These are phyloP conservation scores for Sebastolobus alascanus DNA, from an alignment of 2,797 vertebrate species.

Conservation along the genomic window DNA sequence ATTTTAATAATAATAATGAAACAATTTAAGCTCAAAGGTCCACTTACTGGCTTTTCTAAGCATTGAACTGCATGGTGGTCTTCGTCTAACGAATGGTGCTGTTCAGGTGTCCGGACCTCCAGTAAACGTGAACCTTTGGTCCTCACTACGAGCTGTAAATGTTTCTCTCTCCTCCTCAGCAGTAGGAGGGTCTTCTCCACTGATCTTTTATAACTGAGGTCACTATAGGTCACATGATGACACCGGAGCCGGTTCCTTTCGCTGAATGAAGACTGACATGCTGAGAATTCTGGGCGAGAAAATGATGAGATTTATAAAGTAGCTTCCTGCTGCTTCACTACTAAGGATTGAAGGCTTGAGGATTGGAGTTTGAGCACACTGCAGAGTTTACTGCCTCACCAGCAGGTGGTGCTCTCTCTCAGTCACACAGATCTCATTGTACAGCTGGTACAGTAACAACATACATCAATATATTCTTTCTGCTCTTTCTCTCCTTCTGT, in stretches of 20 bases:
- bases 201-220: not conserved
- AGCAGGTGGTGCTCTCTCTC: conserved; percentile 1
- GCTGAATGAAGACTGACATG: not conserved
- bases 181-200: not conserved
- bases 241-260: not conserved
- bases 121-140: not conserved
- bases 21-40: too few species aligned
- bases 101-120: not conserved
- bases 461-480: too few species aligned
- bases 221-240: not conserved
- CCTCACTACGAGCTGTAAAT: too few species aligned
- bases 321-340: not conserved
- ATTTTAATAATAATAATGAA: too few species aligned
- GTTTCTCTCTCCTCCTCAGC: not conserved
- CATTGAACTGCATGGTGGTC: too few species aligned
- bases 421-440: not conserved
- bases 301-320: not conserved
- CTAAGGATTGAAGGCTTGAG: too few species aligned
- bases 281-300: not conserved
- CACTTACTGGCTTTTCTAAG: too few species aligned
- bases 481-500: not conserved
- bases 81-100: not conserved
- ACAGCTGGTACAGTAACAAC: too few species aligned
- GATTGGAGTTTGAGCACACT: too few species aligned
- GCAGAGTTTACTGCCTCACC: not conserved